Evolutionary conservation across 2,113 vertebrate genomes (phyloP).

Genomic region (Leptobrachium leishanense): DNA sequence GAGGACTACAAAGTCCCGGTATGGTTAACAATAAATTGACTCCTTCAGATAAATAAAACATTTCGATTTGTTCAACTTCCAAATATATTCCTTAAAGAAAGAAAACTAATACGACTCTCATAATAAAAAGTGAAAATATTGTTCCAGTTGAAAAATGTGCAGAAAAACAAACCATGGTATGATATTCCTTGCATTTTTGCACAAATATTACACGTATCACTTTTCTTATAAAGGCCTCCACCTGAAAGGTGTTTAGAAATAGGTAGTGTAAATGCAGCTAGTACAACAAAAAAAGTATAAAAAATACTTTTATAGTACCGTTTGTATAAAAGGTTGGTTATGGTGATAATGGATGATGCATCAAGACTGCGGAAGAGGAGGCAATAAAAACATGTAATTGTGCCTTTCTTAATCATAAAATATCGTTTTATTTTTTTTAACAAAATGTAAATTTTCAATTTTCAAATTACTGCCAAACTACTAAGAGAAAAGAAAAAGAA

Average conservation of each 20-base stretch:
- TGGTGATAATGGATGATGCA: too few relatives aligned
- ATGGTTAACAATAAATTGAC: slow-evolving; percentile 66
- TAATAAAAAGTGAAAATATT: slow-evolving; percentile 76
- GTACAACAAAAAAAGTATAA: slow-evolving; percentile 81
- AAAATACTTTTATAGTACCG: slow-evolving; percentile 72
- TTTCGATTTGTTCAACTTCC: slow-evolving; percentile 4
- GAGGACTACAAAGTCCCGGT: slow-evolving; percentile 64
- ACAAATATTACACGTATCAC: slow-evolving; percentile 80
- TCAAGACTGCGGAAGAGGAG: background rate
- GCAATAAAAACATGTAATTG: slow-evolving; percentile 67
- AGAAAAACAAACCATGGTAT: slow-evolving; percentile 76
- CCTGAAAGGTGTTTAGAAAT: slow-evolving; percentile 81
- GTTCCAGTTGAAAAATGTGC: slow-evolving; percentile 75
- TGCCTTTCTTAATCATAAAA: slow-evolving; percentile 80
- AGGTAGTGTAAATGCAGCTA: slow-evolving; percentile 84
- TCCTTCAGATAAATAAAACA: slow-evolving; percentile 29
- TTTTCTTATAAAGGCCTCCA: slow-evolving; percentile 78
- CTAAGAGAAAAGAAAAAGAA: slow-evolving; percentile 51
- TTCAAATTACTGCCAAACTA: slow-evolving; percentile 56
- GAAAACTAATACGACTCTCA: slow-evolving; percentile 75
- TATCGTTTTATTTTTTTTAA: slow-evolving; percentile 61
- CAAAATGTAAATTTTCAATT: slow-evolving; percentile 49
- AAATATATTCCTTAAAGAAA: slow-evolving; percentile 77
- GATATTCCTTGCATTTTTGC: slow-evolving; percentile 76
- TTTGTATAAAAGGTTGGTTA: slow-evolving; percentile 74